These are phyloP conservation scores for Apogon hyalosoma DNA, from an alignment of 2,797 vertebrate genomes.

Conservation along the genomic window DNA sequence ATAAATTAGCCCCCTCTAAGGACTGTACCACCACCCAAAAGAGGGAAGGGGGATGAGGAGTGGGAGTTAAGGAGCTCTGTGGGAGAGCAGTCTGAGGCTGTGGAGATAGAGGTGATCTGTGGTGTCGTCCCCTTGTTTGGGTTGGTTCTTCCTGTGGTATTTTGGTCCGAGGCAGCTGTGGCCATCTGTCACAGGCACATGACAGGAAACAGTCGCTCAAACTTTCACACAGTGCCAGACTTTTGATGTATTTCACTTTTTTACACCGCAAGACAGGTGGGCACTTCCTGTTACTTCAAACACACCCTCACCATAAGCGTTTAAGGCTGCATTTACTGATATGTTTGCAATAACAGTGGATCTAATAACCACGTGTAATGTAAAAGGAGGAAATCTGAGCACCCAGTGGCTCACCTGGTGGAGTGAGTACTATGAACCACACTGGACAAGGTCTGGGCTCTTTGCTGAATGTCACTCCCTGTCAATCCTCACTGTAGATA, in stretches of 20 bases:
- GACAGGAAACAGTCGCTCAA: slow-evolving; percentile 43
- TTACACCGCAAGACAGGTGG: neutral
- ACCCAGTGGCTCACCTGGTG: no score
- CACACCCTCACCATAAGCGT: neutral
- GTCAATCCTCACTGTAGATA: no score
- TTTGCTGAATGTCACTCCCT: no score
- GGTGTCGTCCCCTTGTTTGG: slow-evolving; percentile 74
- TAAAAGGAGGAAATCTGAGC: no score
- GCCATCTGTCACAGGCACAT: slow-evolving; percentile 83
- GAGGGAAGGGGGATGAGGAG: slow-evolving; percentile 23
- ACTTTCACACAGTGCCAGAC: neutral
- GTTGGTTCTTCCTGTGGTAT: slow-evolving; percentile 82
- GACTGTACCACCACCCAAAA: slow-evolving; percentile 58
- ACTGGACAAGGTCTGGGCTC: no score
- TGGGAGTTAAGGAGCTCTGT: neutral
- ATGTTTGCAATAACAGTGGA: neutral
- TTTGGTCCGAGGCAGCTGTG: slow-evolving; percentile 92
- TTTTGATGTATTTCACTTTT: neutral
- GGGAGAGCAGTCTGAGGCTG: neutral
- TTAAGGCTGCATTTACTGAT: neutral
- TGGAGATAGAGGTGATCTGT: slow-evolving; percentile 11
- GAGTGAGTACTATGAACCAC: no score
- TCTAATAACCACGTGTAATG: no score
- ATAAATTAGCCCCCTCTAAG: slow-evolving; percentile 77
- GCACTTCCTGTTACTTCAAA: no score